Evolutionary conservation across 37 sponge, comb jelly and placozoan species (phyloP).

Genomic region (Haliclona indistincta): DNA sequence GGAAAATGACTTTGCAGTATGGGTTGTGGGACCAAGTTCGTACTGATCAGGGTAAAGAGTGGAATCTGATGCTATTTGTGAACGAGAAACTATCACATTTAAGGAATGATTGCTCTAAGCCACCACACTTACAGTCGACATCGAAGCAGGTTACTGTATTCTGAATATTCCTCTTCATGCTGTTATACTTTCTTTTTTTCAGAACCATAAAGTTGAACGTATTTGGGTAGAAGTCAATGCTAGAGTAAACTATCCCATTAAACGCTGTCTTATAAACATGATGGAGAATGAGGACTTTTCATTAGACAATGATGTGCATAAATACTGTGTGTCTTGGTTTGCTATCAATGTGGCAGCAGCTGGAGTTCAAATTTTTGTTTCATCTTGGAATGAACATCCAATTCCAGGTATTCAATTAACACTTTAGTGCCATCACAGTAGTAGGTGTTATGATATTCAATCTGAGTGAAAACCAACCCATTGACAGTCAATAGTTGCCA

Average conservation of each 20-base stretch:
- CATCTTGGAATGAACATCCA: neutral
- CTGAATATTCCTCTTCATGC: neutral
- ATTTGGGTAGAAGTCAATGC: constrained; percentile 61
- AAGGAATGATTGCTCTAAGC: constrained; percentile 24
- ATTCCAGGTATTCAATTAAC: too few relatives aligned
- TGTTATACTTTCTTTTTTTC: neutral
- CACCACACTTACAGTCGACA: constrained; percentile 47
- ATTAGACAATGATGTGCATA: neutral
- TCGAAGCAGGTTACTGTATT: constrained; percentile 35
- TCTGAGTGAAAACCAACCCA: too few relatives aligned
- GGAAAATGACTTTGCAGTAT: too few relatives aligned
- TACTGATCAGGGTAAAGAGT: constrained; percentile 63
- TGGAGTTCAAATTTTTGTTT: neutral
- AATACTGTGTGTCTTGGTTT: constrained; percentile 59
- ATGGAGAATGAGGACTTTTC: constrained; percentile 30
- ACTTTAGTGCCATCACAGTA: too few relatives aligned
- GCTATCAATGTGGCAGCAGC: constrained; percentile 7
- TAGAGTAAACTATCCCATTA: constrained; percentile 64
- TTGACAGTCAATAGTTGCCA: too few relatives aligned
- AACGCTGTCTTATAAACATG: constrained; percentile 23
- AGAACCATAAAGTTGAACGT: constrained; percentile 43
- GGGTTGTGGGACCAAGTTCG: constrained; percentile 69
- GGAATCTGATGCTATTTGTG: constrained; percentile 46
- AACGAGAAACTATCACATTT: constrained; percentile 39
- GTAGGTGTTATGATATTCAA: too few relatives aligned